phyloP scores from a whole-genome alignment of 2,888 invertebrate genomes.

The Glyphotaelius pellucidus region DNA sequence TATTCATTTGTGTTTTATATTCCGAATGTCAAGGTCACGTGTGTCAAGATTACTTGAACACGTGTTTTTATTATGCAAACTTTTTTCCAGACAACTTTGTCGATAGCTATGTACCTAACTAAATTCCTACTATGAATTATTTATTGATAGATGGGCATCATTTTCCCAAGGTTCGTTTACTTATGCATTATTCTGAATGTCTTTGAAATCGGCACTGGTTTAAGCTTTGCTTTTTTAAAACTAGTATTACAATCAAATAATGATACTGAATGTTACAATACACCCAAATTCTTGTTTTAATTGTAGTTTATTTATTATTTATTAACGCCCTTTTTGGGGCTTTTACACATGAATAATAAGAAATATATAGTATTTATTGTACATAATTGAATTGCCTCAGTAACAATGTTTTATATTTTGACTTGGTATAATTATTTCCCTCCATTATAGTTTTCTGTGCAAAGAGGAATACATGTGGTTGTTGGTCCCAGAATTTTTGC shows the following conservation, averaged over 20 bases:
- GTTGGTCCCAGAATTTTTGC: too few relatives aligned
- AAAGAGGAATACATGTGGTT: too few relatives aligned
- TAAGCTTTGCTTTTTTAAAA: neutral
- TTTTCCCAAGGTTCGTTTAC: neutral
- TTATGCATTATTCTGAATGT: neutral
- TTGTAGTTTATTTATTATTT: too few relatives aligned
- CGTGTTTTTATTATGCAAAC: slow-evolving; percentile 28
- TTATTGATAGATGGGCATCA: neutral
- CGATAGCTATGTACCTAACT: neutral
- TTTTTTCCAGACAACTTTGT: slow-evolving; percentile 3
- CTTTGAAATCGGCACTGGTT: neutral
- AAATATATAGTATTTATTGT: too few relatives aligned
- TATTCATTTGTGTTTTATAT: slow-evolving; percentile 57
- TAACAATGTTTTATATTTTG: too few relatives aligned
- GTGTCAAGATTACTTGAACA: slow-evolving; percentile 30
- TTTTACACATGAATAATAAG: too few relatives aligned
- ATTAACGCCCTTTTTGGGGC: too few relatives aligned
- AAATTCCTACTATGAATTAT: neutral
- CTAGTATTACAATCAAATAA: neutral
- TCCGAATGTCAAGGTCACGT: slow-evolving; percentile 63
- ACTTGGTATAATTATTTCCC: too few relatives aligned
- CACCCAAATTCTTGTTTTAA: neutral
- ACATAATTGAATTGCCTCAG: too few relatives aligned
- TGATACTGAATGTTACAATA: neutral
- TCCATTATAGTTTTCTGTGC: too few relatives aligned